Conservation (phyloP, 2,888 invertebrate species). For the Yponomeuta evonymella region DNA sequence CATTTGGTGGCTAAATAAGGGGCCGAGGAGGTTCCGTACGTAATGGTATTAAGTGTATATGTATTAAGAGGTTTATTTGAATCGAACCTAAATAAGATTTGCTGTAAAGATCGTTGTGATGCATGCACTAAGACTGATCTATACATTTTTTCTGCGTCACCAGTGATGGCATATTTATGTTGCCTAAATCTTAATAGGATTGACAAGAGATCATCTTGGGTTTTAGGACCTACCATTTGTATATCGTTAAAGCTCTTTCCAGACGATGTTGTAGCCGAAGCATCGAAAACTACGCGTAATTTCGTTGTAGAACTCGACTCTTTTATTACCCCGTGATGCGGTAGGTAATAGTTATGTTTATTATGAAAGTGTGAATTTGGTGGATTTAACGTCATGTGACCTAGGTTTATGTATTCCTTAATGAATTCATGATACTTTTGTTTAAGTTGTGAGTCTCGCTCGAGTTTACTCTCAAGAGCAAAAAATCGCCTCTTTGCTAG, state of each 20-base stretch:
- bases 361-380: neutral
- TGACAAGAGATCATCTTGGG: neutral
- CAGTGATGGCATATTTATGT: conserved; percentile 20
- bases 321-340: conserved; percentile 23
- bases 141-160: conserved; percentile 25
- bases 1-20: conserved; percentile 25
- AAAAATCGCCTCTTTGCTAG: too few relatives aligned
- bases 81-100: conserved; percentile 23
- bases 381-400: neutral
- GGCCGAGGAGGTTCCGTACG: conserved; percentile 25
- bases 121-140: conserved; percentile 18
- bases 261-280: conserved; percentile 14
- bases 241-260: too few relatives aligned
- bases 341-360: conserved; percentile 7
- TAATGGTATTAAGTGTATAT: conserved; percentile 24
- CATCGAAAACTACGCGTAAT: conserved; percentile 25
- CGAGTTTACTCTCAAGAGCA: too few relatives aligned
- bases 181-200: conserved; percentile 21
- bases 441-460: too few relatives aligned
- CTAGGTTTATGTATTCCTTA: too few relatives aligned
- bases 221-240: too few relatives aligned
- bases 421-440: too few relatives aligned
- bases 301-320: conserved; percentile 22
- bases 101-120: conserved; percentile 23
- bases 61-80: conserved; percentile 18